Evolutionary conservation across 2,113 vertebrate genomes (phyloP), one percentile per base, ranked within the genome.

Genomic region (Indri indri): DNA sequence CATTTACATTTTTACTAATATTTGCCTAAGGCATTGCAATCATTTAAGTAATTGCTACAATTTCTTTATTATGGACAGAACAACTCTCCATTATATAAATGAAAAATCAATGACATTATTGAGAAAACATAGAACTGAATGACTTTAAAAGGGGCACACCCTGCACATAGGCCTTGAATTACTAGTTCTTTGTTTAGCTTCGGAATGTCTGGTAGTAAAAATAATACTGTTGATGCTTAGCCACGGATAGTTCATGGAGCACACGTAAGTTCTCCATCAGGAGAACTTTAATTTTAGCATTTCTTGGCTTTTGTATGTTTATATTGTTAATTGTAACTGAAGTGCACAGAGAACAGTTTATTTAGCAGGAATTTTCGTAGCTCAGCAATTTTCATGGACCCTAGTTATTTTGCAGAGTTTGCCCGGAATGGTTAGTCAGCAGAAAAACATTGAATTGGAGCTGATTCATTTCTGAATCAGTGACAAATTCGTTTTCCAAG

Each of bases 401-500:
- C 0, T 63, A 74, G 71, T 94, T 91, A 45, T 25, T 32, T 12
- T 5, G 34, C 37, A 52, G 25, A 18, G 42, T 83, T 95, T 90
- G 73, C 61, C 61, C 34, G 89, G 73, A 83, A 52, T 70, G 61
- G 61, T 88, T 85, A 88, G 77, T 95, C 95, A 96, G 73, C 85
- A 97, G 92, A 94, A 94, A 88, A 76, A 65, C 54, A 76, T 25
- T 34, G 37, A 91, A 79, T 82, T 74, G 71, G 45, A 91, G 70
- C 82, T 88, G 66, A 92, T 92, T 93, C 79, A 88, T 94, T 95
- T 90, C 42, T 74, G 82, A 96, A 59, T 82, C 57, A 81, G 74
- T 89, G 90, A 95, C 32, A 45, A 88, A 91, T 59, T 81, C 37
- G 37, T 40, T 92, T 85, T 88, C 40, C 13, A 86, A 95, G 54